Base-by-base conservation (phyloP, 2,888 invertebrate species). In the Eremobia ochroleuca region DNA sequence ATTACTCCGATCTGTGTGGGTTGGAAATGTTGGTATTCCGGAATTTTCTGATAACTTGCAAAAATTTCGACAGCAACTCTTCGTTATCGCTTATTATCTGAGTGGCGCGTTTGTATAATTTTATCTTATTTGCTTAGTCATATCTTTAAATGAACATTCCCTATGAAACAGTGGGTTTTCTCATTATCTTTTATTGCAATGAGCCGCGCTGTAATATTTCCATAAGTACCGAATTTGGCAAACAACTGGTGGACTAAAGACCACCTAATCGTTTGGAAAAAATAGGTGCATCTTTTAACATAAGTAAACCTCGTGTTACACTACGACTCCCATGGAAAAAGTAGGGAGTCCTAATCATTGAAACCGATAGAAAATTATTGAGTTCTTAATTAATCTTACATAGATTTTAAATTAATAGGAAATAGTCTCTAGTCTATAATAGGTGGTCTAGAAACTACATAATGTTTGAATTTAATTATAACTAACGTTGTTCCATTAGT, bases 51-150 rank as follows among this genome's bases (percentile, higher is more conserved):
- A 52, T 77, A 68, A 58, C 34, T 85, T 77, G 61, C 34, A 34
- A 73, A 73, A 61, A 69, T 21, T 74, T 74, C 13, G 11, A 75
- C 43, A 66, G 28, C 65, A 72, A 40, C 46, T 66, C 83, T 46
- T 66, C 15, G 65, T 67, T 81, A 77, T 83, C 83, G 34, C 28
- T 77, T 62, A 71, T 65, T 65, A 68, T 64, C 31, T 9, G 58
- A 65, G 31, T 34, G 28, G 58, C 40, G 15, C 28, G 52, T 81
- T 73, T 65, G 52, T 70, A 21, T 66, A 70, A 46, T 80, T 64
- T 82, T 70, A 70, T 81, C 83, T 66, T 25, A 70, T 82, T 77
- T 82, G 37, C 31, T 43, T 55, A 46, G 40, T 65, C 52, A 76
- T 82, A 76, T 77, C 82, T 55, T 81, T 77, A 69, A 28, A 62